phyloP scores from a whole-genome alignment of 2,797 vertebrate species.

The Fringilla coelebs region DNA sequence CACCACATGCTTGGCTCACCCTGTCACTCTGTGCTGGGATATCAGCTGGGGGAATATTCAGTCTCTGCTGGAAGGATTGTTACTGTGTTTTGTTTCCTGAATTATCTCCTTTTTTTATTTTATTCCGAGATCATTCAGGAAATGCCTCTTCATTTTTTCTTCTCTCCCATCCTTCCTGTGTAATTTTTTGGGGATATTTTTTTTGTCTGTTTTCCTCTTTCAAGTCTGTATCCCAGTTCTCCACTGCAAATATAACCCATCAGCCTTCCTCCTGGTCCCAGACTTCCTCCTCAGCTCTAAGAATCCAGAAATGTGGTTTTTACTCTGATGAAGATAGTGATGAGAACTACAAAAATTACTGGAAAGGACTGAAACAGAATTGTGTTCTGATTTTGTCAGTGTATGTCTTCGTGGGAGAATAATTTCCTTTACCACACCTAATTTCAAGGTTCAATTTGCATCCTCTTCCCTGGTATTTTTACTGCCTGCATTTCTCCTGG shows the following conservation, averaged over 20 bases:
- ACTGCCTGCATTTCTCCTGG: neutral
- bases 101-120: neutral
- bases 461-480: neutral
- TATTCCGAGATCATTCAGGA: neutral
- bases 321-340: neutral
- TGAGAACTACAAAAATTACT: neutral
- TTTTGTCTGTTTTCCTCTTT: neutral
- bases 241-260: neutral
- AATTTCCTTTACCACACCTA: neutral
- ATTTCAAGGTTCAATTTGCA: slow-evolving; percentile 15
- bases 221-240: neutral
- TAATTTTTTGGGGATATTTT: neutral
- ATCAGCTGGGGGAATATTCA: neutral
- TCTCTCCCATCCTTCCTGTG: neutral
- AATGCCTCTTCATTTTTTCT: neutral
- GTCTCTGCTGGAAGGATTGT: neutral
- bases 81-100: neutral
- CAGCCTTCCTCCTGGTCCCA: neutral
- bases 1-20: neutral
- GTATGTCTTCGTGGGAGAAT: neutral
- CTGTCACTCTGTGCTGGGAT: neutral
- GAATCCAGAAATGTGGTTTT: neutral
- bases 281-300: neutral
- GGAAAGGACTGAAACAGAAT: neutral
- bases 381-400: neutral